Percentiles rank a stretch among this genome's conserved stretches.
Evolutionary conservation across 1,140 invertebrate genomes (phyloP).

Genomic region (Drepana arcuata): DNA sequence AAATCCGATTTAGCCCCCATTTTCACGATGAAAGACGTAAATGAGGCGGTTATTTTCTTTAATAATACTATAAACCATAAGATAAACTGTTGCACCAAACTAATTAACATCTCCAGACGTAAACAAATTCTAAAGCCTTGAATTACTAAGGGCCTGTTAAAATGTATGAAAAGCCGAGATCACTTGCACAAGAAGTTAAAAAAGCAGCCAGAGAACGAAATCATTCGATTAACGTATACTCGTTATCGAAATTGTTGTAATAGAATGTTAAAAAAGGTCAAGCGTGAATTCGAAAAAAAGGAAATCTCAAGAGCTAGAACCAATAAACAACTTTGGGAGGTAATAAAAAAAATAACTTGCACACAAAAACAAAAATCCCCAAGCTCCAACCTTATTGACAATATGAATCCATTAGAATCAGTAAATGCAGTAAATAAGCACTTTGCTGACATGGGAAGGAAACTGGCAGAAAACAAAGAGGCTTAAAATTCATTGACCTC

Average conservation of each 20-base stretch:
- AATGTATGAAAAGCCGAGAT: background rate
- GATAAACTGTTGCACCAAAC: background rate
- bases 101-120: background rate
- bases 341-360: background rate
- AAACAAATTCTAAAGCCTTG: background rate
- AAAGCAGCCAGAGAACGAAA: background rate
- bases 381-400: too few relatives aligned
- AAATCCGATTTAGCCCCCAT: too few relatives aligned
- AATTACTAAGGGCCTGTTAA: background rate
- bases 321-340: background rate
- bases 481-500: too few relatives aligned
- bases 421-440: background rate
- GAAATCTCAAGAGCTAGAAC: background rate
- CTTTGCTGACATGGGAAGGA: background rate
- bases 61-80: too few relatives aligned
- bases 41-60: too few relatives aligned
- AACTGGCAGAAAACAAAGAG: background rate
- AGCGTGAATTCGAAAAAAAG: background rate
- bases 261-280: background rate
- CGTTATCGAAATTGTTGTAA: slow-evolving; percentile 1
- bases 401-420: background rate
- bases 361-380: background rate
- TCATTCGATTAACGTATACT: background rate
- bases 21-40: too few relatives aligned
- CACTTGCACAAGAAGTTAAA: background rate